phyloP scores from a whole-genome alignment of 2,888 invertebrate genomes.

The Meghimatium bilineatum region DNA sequence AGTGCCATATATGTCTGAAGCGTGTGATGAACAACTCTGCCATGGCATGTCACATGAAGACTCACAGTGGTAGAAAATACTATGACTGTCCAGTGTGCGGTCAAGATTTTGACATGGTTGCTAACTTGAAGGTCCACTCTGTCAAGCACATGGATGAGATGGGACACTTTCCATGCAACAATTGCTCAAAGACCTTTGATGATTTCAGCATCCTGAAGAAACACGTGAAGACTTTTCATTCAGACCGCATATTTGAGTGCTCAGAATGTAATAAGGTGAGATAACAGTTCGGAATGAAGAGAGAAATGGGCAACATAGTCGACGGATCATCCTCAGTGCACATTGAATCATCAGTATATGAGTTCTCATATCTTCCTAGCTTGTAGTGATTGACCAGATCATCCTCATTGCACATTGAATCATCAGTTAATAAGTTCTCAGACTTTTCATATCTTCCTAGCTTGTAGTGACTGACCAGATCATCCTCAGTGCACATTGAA shows the following conservation, averaged over 20 bases:
- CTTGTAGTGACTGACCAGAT: too few relatives aligned
- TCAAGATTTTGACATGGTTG: slow-evolving; percentile 80
- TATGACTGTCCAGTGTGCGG: slow-evolving; percentile 87
- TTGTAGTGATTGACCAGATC: too few relatives aligned
- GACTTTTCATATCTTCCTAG: too few relatives aligned
- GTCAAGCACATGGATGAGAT: slow-evolving; percentile 81
- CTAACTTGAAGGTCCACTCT: slow-evolving; percentile 82
- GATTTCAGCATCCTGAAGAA: slow-evolving; percentile 85
- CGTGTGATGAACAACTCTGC: slow-evolving; percentile 85
- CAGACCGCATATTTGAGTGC: slow-evolving; percentile 83
- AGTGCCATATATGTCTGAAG: slow-evolving; percentile 78
- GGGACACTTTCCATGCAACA: slow-evolving; percentile 84
- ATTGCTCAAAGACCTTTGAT: slow-evolving; percentile 83
- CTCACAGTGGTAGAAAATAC: slow-evolving; percentile 82
- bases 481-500: too few relatives aligned
- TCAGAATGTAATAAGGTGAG: slow-evolving; percentile 82
- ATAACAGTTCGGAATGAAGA: background rate
- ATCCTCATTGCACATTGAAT: too few relatives aligned
- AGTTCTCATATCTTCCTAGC: too few relatives aligned
- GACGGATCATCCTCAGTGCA: too few relatives aligned
- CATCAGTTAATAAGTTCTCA: too few relatives aligned
- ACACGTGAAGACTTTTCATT: slow-evolving; percentile 86
- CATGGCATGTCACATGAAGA: slow-evolving; percentile 84
- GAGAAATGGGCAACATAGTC: background rate
- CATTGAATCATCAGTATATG: too few relatives aligned